Evolutionary conservation across 2,113 vertebrate genomes (phyloP).

Genomic region (Vireo altiloquus): DNA sequence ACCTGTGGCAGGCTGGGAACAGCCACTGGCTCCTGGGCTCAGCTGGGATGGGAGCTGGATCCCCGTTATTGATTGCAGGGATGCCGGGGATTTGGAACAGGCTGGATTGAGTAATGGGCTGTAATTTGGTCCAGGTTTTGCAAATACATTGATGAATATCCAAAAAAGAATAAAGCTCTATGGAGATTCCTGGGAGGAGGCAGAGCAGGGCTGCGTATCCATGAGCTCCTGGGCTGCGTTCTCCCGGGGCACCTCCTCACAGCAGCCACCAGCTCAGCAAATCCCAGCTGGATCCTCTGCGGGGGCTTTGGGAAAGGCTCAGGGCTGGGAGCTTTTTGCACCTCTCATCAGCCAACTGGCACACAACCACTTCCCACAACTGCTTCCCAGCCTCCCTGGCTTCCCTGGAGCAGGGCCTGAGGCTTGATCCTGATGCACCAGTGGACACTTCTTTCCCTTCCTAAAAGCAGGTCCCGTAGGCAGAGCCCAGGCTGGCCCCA

Average conservation of each 20-base stretch:
- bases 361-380: background rate
- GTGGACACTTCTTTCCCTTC: background rate
- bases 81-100: conserved; percentile 57
- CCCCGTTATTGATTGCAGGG: conserved; percentile 51
- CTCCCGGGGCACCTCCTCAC: background rate
- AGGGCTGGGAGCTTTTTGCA: background rate
- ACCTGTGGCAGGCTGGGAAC: background rate
- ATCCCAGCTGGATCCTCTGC: background rate
- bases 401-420: background rate
- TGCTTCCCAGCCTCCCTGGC: background rate
- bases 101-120: conserved; percentile 50
- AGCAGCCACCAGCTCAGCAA: conserved; percentile 3
- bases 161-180: background rate
- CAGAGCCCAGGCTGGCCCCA: background rate
- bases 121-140: conserved; percentile 67
- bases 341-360: background rate
- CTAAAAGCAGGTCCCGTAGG: background rate
- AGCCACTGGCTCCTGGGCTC: background rate
- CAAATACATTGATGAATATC: conserved; percentile 17
- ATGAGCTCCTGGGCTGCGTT: background rate
- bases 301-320: background rate
- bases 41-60: background rate
- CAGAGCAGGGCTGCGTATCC: background rate
- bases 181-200: conserved; percentile 39
- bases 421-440: background rate